Evolutionary conservation across 2,797 vertebrate genomes (phyloP).

Genomic region (Enteromius unitaeniatus): DNA sequence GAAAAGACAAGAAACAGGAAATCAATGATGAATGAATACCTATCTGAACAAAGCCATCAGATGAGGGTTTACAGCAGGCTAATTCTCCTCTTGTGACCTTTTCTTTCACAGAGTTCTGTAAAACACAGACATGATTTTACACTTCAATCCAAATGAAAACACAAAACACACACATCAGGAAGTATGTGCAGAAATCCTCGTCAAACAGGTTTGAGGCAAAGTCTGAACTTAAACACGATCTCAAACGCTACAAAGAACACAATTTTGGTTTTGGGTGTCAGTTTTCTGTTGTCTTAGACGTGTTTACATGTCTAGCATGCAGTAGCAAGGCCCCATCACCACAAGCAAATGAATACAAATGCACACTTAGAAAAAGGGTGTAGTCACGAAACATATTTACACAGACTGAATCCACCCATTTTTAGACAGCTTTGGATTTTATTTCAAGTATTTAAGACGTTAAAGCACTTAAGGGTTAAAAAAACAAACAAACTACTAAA

Average conservation of each 20-base stretch:
- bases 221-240: not conserved
- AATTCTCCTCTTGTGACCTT: constrained; percentile 50
- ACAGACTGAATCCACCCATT: not conserved
- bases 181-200: not conserved
- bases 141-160: not conserved
- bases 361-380: not conserved
- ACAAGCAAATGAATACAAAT: constrained; percentile 3
- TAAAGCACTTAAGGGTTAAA: not conserved
- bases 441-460: not conserved
- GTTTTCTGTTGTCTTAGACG: not conserved
- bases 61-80: constrained; percentile 65
- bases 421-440: not conserved
- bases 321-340: not conserved
- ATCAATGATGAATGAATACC: constrained; percentile 63
- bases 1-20: not conserved
- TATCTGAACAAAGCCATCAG: constrained; percentile 75
- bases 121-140: constrained; percentile 10
- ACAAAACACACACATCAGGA: not conserved
- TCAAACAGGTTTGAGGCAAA: constrained; percentile 6
- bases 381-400: not conserved
- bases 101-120: constrained; percentile 53
- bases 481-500: not conserved
- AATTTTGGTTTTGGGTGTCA: constrained; percentile 8
- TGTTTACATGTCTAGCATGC: not conserved
- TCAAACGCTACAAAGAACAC: not conserved